Percentiles rank a stretch among this genome's conserved stretches.
Conservation (phyloP, 2,888 invertebrate genomes). For the Lochmaea capreae region DNA sequence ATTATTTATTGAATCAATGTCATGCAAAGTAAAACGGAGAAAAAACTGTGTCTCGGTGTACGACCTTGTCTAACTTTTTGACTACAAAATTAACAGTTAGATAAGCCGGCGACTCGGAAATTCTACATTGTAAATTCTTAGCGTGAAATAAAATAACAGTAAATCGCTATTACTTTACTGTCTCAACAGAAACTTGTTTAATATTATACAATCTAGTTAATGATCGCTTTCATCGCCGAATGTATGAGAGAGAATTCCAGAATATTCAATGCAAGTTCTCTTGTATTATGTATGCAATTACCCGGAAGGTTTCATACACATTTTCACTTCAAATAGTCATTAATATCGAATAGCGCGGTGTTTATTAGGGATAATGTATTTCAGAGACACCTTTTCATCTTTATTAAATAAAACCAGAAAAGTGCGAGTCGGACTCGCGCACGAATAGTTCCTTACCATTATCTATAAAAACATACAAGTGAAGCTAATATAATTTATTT, state of each 20-base stretch:
- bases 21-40: background rate
- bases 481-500: too few species aligned
- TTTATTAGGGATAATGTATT: background rate
- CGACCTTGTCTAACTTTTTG: conserved; percentile 46
- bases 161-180: conserved; percentile 44
- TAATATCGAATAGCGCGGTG: conserved; percentile 18
- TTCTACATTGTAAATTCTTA: conserved; percentile 51
- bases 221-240: conserved; percentile 30
- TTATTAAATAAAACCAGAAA: too few species aligned
- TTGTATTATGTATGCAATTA: conserved; percentile 26
- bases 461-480: too few species aligned
- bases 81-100: conserved; percentile 48
- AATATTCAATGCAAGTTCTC: conserved; percentile 27
- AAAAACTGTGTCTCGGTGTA: conserved; percentile 17
- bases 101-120: conserved; percentile 45
- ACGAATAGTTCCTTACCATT: too few species aligned
- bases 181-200: conserved; percentile 35
- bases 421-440: too few species aligned
- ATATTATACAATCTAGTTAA: conserved; percentile 41
- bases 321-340: conserved; percentile 20
- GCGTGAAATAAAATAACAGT: conserved; percentile 53
- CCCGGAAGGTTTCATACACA: conserved; percentile 19
- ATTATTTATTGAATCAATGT: background rate
- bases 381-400: background rate
- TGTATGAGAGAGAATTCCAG: conserved; percentile 23